Conservation (phyloP, 2,888 invertebrate species). For the Apotomis betuletana region DNA sequence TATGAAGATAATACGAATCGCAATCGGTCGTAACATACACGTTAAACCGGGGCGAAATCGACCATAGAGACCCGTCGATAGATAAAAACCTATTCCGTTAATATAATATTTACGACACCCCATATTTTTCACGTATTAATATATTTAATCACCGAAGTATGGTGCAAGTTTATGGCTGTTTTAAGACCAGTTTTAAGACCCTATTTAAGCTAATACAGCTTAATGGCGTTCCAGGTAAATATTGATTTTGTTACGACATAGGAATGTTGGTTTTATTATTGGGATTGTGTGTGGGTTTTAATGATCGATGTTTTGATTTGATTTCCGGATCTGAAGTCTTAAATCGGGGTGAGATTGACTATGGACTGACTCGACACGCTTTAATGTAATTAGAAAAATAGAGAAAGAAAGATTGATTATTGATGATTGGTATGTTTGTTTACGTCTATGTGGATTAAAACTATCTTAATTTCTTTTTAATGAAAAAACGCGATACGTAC, state of each 20-base stretch:
- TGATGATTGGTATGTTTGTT: too few relatives aligned
- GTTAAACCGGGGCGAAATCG: conserved; percentile 53
- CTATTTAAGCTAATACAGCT: conserved; percentile 37
- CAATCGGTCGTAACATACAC: conserved; percentile 59
- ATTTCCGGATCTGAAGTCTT: background rate
- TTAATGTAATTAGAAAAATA: too few relatives aligned
- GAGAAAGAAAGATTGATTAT: too few relatives aligned
- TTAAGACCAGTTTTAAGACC: conserved; percentile 32
- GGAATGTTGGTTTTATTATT: conserved; percentile 29
- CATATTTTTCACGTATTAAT: conserved; percentile 43
- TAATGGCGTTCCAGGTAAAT: conserved; percentile 38
- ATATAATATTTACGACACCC: conserved; percentile 42
- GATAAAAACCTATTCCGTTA: conserved; percentile 48
- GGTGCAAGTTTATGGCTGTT: conserved; percentile 32
- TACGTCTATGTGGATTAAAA: too few relatives aligned
- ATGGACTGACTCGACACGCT: background rate
- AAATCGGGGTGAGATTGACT: background rate
- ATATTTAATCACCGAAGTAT: conserved; percentile 45
- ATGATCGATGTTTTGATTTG: background rate
- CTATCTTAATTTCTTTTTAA: too few relatives aligned
- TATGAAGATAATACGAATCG: conserved; percentile 51
- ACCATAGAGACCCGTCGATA: conserved; percentile 42
- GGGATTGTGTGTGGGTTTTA: conserved; percentile 15
- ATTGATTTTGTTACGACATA: conserved; percentile 40
- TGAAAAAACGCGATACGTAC: too few relatives aligned